Percentiles rank a stretch among this genome's conserved stretches.
Evolutionary conservation across 1,140 invertebrate species (phyloP).

Genomic region (Episyrphus balteatus): DNA sequence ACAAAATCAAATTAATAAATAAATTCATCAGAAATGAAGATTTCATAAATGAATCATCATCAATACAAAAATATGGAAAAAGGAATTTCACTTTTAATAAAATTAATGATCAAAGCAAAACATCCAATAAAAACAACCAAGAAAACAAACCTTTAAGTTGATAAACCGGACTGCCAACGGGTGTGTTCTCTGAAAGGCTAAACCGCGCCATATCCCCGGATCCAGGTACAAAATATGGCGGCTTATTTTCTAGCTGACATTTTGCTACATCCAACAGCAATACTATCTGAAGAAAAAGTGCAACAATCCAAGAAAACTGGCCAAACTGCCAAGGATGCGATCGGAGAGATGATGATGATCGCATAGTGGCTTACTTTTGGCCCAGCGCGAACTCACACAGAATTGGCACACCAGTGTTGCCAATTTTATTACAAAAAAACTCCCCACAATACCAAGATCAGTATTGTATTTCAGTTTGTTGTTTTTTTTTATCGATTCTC

Average conservation of each 20-base stretch:
- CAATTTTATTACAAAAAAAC: background rate
- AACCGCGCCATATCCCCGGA: slow-evolving; percentile 65
- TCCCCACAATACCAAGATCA: too few species aligned
- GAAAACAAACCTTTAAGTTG: slow-evolving; percentile 49
- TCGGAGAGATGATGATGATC: background rate
- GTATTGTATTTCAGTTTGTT: background rate
- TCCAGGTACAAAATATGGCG: slow-evolving; percentile 62
- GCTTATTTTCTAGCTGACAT: slow-evolving; percentile 45
- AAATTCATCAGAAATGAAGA: too few species aligned
- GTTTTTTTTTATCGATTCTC: background rate
- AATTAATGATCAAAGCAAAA: too few species aligned
- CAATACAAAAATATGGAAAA: too few species aligned
- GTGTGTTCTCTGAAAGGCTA: slow-evolving; percentile 61
- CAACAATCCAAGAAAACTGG: too few species aligned
- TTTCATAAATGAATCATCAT: too few species aligned
- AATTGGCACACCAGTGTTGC: too few species aligned
- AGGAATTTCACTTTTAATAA: too few species aligned
- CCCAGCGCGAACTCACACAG: background rate
- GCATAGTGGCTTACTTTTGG: background rate
- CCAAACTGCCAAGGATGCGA: too few species aligned
- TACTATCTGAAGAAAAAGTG: background rate
- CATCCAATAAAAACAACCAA: too few species aligned
- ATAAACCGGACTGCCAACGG: slow-evolving; percentile 63
- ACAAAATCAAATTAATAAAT: too few species aligned
- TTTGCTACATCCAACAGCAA: background rate